A percentile compares a stretch with the other conserved stretches of the same genome.
Conservation (phyloP, 2,797 vertebrate species). For the Nannoperca australis region DNA sequence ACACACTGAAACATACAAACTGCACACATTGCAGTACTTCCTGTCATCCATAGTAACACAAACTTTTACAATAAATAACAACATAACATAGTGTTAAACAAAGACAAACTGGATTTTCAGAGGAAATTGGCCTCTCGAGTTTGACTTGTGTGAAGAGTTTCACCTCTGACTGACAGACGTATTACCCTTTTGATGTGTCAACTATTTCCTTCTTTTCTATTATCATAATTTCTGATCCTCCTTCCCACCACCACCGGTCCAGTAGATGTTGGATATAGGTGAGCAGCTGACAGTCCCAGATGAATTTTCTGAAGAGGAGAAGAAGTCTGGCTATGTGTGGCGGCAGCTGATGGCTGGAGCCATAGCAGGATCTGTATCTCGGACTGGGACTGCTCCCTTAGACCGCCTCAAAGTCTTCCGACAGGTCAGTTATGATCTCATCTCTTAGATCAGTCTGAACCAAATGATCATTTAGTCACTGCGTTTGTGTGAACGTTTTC, state of each 20-base stretch:
- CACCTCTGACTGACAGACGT: neutral
- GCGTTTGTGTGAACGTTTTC: neutral
- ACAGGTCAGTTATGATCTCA: slow-evolving; percentile 85
- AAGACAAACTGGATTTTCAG: neutral
- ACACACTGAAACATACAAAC: neutral
- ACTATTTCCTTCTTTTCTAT: neutral
- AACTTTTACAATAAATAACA: no score
- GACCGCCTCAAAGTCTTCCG: slow-evolving; percentile 98
- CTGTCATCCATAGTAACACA: no score
- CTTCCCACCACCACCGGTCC: neutral
- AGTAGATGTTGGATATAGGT: slow-evolving; percentile 96
- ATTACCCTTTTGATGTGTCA: neutral
- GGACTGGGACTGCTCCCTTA: slow-evolving; percentile 94
- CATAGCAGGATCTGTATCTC: slow-evolving; percentile 92
- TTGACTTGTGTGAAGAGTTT: neutral
- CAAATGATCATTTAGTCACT: neutral
- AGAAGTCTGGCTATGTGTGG: slow-evolving; percentile 94
- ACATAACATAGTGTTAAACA: neutral
- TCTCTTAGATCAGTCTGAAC: neutral
- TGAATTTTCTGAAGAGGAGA: slow-evolving; percentile 96
- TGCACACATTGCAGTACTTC: no score
- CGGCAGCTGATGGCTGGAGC: slow-evolving; percentile 93
- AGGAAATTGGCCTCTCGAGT: neutral
- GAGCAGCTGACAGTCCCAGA: slow-evolving; percentile 95
- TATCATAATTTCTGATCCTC: neutral